Conservation (phyloP, 2,797 vertebrate genomes). For the Cryptoprocta ferox region DNA sequence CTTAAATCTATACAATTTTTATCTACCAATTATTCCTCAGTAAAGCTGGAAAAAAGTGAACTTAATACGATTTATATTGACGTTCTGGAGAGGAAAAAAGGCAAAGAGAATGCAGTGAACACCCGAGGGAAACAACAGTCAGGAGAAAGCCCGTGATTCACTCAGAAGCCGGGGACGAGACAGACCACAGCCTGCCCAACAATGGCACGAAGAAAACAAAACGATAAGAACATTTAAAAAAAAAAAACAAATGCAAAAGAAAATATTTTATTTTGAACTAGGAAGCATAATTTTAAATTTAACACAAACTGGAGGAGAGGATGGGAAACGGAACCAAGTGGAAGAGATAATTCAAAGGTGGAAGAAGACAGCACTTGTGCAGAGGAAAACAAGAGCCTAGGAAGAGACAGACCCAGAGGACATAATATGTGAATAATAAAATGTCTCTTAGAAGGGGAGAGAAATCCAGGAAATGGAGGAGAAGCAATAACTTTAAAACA, state of each 20-base stretch:
- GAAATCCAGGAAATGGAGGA: background rate
- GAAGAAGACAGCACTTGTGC: background rate
- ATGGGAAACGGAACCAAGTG: background rate
- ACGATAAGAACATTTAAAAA: background rate
- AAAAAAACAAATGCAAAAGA: background rate
- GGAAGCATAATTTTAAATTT: constrained; percentile 26
- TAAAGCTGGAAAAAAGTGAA: background rate
- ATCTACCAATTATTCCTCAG: background rate
- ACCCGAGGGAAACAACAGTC: background rate
- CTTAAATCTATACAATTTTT: background rate
- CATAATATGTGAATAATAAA: background rate
- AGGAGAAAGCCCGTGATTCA: background rate
- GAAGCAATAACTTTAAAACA: constrained; percentile 41
- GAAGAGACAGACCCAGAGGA: background rate
- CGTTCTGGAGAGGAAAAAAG: background rate
- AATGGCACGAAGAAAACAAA: background rate
- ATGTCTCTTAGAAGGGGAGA: constrained; percentile 16
- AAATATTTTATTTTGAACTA: background rate
- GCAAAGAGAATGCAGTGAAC: background rate
- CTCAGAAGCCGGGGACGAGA: background rate
- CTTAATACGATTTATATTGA: background rate
- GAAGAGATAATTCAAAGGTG: background rate
- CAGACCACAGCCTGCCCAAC: background rate
- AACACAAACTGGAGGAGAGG: background rate
- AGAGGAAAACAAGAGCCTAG: background rate